These are phyloP conservation scores for Eupithecia inturbata DNA, from an alignment of 2,888 invertebrate species.

Conservation along the genomic window DNA sequence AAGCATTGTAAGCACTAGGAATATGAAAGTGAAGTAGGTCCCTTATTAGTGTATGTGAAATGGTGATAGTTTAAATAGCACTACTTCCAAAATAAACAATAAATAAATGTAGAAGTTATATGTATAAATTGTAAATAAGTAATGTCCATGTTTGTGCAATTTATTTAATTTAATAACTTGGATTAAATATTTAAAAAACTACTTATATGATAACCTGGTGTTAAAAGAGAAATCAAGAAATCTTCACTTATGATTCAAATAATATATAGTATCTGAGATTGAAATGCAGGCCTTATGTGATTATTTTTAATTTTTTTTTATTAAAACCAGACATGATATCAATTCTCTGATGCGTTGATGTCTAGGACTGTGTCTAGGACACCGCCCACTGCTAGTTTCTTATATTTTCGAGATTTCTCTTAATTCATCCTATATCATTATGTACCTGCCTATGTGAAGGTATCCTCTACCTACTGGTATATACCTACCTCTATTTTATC, in stretches of 20 bases:
- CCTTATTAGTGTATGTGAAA: background rate
- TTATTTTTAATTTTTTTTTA: background rate
- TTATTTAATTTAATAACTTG: conserved; percentile 6
- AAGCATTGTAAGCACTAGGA: background rate
- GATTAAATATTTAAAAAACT: conserved; percentile 10
- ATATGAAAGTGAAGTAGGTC: background rate
- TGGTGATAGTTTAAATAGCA: background rate
- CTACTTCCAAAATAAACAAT: conserved; percentile 16
- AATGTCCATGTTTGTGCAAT: conserved; percentile 1
- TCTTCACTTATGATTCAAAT: background rate
- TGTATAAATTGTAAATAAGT: conserved; percentile 14
- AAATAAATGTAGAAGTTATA: conserved; percentile 5
- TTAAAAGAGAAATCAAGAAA: background rate
- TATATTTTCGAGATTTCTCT: conserved; percentile 1
- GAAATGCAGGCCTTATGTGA: background rate
- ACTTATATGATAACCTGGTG: background rate
- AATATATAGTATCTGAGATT: background rate
- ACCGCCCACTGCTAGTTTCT: background rate
- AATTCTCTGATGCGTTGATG: background rate
- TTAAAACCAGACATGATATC: background rate
- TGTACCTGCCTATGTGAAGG: background rate
- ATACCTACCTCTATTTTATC: too few relatives aligned
- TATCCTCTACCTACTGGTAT: too few relatives aligned
- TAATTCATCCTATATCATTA: background rate
- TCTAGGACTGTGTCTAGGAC: background rate